Evolutionary conservation across 2,113 vertebrate genomes (phyloP).

Genomic region (Tonatia bakeri): DNA sequence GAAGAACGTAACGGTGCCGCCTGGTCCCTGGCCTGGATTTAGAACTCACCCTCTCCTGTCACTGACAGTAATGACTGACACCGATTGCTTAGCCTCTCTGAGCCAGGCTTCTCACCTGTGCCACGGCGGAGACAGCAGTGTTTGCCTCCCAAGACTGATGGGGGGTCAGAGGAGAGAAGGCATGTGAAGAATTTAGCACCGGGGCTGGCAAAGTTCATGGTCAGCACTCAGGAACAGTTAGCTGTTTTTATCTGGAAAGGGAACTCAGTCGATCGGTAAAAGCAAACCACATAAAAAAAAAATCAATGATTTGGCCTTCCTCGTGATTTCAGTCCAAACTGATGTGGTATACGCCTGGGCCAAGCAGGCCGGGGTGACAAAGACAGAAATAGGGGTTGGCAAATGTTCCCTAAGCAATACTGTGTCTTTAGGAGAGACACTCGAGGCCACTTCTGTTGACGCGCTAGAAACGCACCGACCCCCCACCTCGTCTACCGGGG

Average conservation of each 20-base stretch:
- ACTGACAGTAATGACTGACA: neutral
- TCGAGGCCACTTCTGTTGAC: neutral
- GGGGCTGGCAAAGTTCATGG: neutral
- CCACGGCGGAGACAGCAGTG: neutral
- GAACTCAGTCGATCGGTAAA: neutral
- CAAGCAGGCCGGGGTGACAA: neutral
- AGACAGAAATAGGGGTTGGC: neutral
- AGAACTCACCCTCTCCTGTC: neutral
- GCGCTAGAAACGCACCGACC: neutral
- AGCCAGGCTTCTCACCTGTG: neutral
- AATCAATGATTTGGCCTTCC: neutral
- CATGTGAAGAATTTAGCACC: neutral
- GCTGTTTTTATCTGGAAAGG: neutral
- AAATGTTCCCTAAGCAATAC: neutral
- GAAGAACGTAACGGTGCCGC: neutral
- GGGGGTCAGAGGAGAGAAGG: neutral
- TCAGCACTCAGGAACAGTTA: neutral
- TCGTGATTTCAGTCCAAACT: neutral
- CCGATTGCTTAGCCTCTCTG: neutral
- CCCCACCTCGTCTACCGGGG: neutral
- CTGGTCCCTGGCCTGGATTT: neutral
- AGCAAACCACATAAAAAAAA: neutral
- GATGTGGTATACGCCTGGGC: neutral
- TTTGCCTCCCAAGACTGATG: neutral
- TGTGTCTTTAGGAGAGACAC: neutral